Base-by-base conservation (phyloP, 2,888 invertebrate genomes). In the Bedellia somnulentella region DNA sequence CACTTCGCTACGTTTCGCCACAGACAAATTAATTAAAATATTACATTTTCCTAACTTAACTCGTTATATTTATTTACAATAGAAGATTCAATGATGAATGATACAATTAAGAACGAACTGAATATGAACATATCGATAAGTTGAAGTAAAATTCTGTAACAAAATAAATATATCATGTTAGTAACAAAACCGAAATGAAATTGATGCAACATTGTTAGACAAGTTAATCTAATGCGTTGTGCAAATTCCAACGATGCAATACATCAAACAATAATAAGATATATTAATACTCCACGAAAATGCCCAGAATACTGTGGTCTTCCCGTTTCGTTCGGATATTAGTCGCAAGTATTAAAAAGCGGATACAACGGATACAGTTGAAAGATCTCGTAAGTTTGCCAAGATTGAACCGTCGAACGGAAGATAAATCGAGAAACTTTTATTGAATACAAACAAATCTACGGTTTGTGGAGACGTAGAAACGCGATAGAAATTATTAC, bases 361-460 rank as follows among this genome's bases (percentile, higher is more conserved):
- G 8, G 12, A 16, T n/a, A 9, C 5, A 15, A 11, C 14, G 8
- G 15, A n/a, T n/a, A 5, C 21, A n/a, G 14, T 5, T 2, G 13
- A 9, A 22, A 22, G 10, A 21, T 22, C 22, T 8, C 8, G 14
- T 5, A 14, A 29, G 15, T 14, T 29, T 21, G 29, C n/a, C 10
- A n/a, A 6, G 22, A 14, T 21, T 22, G 15, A 14, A 27, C 13
- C 15, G 13, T 22, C 26, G 24, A 11, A 5, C 22, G 8, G 22
- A 22, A 14, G 22, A 29, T 22, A 29, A 21, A 29, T 29, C 14
- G 29, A 14, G 22, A 22, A 29, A 29, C 29, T 29, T 29, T 22
- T 29, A 28, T 28, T 21, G 28, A 28, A 28, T 21, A 21, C 28
- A 21, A 29, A 29, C 29, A 29, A 13, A 22, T 15, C 10, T 13